Percentiles rank a stretch among this genome's conserved stretches.
These are phyloP conservation scores for Myotis yumanensis DNA, from an alignment of 2,113 vertebrate genomes.

Conservation along the genomic window DNA sequence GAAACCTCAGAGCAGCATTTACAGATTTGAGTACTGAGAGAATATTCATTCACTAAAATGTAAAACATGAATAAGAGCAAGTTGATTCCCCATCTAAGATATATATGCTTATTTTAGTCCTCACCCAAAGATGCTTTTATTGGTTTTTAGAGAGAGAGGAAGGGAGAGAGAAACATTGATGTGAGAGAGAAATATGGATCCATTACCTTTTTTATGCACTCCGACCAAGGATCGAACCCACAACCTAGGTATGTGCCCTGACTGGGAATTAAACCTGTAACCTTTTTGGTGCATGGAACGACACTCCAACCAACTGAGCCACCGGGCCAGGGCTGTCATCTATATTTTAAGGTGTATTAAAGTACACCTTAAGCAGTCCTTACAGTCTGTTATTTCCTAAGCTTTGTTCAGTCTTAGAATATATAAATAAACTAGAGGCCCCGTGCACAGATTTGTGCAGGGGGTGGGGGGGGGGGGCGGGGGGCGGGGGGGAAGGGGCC, in stretches of 20 bases:
- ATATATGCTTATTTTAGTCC: not conserved
- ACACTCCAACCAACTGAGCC: not conserved
- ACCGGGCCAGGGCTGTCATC: not conserved
- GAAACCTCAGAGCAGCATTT: not conserved
- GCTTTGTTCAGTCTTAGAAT: not conserved
- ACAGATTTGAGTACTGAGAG: not conserved
- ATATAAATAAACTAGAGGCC: not conserved
- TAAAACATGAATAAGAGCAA: not conserved
- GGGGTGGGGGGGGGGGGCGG: too few relatives aligned
- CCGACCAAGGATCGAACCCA: not conserved
- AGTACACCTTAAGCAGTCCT: not conserved
- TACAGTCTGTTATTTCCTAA: not conserved
- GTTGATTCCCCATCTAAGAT: not conserved
- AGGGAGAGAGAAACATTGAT: too few relatives aligned
- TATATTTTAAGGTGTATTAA: not conserved
- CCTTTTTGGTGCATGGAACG: not conserved
- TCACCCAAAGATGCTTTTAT: not conserved
- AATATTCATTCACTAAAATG: not conserved
- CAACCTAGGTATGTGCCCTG: not conserved
- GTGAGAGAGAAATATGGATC: not conserved
- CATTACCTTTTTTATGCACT: not conserved
- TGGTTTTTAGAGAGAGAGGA: not conserved
- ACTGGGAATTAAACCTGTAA: not conserved
- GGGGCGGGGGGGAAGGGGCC: too few relatives aligned
- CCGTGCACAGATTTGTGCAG: too few relatives aligned